phyloP scores from a whole-genome alignment of 1,140 invertebrate species.

The Phymastichus coffea region DNA sequence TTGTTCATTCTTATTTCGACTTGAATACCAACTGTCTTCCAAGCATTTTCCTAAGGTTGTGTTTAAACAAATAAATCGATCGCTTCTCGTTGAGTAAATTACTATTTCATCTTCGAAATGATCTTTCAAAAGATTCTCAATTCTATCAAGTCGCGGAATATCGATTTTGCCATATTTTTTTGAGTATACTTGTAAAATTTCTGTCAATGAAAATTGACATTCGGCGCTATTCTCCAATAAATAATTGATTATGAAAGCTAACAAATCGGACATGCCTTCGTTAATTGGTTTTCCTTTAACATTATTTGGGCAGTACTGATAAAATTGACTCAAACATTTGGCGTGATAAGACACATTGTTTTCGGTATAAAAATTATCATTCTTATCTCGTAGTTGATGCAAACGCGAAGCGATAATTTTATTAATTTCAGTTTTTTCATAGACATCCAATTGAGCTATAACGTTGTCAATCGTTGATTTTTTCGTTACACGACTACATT shows the following conservation, averaged over 20 bases:
- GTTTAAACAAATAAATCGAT: constrained; percentile 16
- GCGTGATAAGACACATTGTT: neutral
- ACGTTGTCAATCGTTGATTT: neutral
- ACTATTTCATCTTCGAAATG: neutral
- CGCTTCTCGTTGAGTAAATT: neutral
- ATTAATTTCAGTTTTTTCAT: neutral
- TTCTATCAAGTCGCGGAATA: neutral
- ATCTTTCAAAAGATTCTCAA: neutral
- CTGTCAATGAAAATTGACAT: constrained; percentile 15
- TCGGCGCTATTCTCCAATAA: constrained; percentile 1
- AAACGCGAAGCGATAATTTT: neutral
- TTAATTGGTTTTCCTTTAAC: neutral
- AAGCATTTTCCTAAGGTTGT: too few species aligned
- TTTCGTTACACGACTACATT: too few species aligned
- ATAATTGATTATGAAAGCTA: neutral
- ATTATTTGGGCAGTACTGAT: neutral
- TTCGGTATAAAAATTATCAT: neutral
- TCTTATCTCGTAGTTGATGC: neutral
- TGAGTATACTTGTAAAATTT: neutral
- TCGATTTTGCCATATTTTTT: neutral
- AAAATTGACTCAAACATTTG: neutral
- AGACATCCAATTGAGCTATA: neutral
- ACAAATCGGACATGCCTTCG: neutral
- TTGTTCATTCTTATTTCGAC: constrained; percentile 8
- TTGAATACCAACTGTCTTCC: constrained; percentile 25